Evolutionary conservation across 1,140 invertebrate species (phyloP), one percentile per base, ranked within the genome.

Genomic region (Hyles euphorbiae): DNA sequence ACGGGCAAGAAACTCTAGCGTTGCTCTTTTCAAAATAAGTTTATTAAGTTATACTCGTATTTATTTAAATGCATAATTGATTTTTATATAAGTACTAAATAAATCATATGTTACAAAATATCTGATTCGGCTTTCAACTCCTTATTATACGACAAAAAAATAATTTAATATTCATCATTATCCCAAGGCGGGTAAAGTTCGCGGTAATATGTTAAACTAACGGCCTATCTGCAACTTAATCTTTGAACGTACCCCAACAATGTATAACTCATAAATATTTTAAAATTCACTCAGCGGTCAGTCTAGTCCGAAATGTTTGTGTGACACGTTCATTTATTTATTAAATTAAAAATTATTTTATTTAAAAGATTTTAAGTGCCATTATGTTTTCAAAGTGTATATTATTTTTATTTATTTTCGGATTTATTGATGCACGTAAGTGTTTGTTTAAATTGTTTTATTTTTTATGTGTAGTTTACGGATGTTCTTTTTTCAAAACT

Each of bases 311-410:
- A 65, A 64, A 66, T 66, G 63, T 64, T 64, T 58, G 53, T 52
- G 56, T 56, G 47, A 62, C 36, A 8, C 36, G 44, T 22, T 22
- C 22, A 51, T 45, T 48, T 56, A 53, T 61, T 48, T 48, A 48
- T 34, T 34, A 52, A 22, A 34, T 33, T 10, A 22, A 50, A n/a
- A 50, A 5, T 50, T 12, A 22, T 50, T 50, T 22, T 50, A 3
- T 22, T 12, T 9, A 52, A 52, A 52, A 34, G 8, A 33, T 52
- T 36, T 22, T 22, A 34, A 52, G 34, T 34, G 59, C 62, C 60
- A 79, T 69, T 60, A 80, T 82, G 76, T 74, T 73, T 58, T 8
- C 66, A 44, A 72, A 75, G 61, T 72, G 70, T 63, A 54, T 83
- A 55, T 57, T 76, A 47, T 68, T 82, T 57, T 68, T 78, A 49